Conservation (phyloP, 2,113 vertebrate genomes). For the Anser cygnoides region DNA sequence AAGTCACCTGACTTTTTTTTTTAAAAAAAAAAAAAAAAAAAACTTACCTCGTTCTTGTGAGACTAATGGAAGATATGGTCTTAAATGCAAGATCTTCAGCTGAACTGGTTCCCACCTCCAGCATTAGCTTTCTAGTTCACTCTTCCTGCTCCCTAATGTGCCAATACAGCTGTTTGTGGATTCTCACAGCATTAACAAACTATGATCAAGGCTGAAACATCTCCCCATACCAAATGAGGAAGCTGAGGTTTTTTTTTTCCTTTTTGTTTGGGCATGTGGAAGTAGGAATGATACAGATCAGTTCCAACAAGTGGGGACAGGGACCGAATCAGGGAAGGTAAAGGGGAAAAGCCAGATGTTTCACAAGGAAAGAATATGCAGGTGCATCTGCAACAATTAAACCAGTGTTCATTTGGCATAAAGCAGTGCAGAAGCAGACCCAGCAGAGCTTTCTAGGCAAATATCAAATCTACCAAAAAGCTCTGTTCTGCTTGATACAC, state of each 20-base stretch:
- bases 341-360: not conserved
- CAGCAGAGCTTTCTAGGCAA: not conserved
- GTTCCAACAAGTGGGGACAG: not conserved
- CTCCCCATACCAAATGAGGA: fast-evolving
- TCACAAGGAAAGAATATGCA: not conserved
- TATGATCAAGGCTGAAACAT: not conserved
- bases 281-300: not conserved
- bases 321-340: not conserved
- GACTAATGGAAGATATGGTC: not conserved
- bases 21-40: no score
- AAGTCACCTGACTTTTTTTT: not conserved
- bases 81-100: not conserved
- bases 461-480: not conserved
- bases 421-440: not conserved
- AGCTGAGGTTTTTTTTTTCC: not conserved
- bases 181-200: not conserved
- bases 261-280: not conserved
- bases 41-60: not conserved
- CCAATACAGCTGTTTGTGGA: not conserved
- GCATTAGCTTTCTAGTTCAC: fast-evolving
- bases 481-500: not conserved
- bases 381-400: not conserved
- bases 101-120: not conserved
- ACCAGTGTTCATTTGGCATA: not conserved
- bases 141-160: not conserved